phyloP scores from a whole-genome alignment of 2,797 vertebrate genomes.

The Australoheros facetus region DNA sequence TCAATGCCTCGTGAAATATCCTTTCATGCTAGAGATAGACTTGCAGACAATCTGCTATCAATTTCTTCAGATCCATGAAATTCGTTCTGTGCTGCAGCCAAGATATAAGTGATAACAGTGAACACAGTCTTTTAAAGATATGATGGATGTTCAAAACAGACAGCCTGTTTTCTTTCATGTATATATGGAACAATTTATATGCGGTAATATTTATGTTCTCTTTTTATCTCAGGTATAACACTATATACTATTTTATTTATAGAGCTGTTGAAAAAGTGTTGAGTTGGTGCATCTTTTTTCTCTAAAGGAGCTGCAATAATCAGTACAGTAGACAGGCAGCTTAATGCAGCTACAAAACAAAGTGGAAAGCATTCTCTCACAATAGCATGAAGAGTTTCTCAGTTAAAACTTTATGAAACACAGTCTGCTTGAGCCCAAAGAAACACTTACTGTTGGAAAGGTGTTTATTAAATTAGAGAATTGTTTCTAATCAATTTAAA shows the following conservation, averaged over 20 bases:
- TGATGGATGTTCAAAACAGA: constrained; percentile 81
- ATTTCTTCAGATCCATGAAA: constrained; percentile 87
- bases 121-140: constrained; percentile 86
- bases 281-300: constrained; percentile 13
- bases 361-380: neutral
- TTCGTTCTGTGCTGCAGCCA: constrained; percentile 84
- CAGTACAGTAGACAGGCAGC: neutral
- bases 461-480: neutral
- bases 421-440: neutral
- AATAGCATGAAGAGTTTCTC: neutral
- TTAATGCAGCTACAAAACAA: neutral
- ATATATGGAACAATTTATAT: constrained; percentile 45
- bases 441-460: neutral
- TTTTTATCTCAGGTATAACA: constrained; percentile 61
- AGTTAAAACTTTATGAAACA: neutral
- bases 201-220: constrained; percentile 61
- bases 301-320: neutral
- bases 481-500: neutral
- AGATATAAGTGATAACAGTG: constrained; percentile 92
- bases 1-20: constrained; percentile 82
- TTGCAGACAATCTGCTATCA: constrained; percentile 88
- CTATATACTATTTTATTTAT: constrained; percentile 66
- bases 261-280: constrained; percentile 11
- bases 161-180: constrained; percentile 70
- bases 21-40: constrained; percentile 81